Base-by-base conservation (phyloP, 1,140 invertebrate species). In the Drosophila willistoni region DNA sequence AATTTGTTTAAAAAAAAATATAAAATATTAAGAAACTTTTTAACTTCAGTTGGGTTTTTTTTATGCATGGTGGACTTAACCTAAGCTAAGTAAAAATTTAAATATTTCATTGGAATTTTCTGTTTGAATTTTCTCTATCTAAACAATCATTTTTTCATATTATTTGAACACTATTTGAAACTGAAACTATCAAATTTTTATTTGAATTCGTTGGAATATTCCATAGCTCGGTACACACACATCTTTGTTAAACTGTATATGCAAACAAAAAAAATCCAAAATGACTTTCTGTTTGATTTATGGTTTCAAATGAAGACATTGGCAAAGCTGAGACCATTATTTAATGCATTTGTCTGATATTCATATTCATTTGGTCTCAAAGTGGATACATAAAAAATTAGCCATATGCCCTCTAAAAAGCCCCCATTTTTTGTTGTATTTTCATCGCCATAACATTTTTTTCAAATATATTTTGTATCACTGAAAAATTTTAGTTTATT, bases 401-500 rank as follows among this genome's bases (percentile, higher is more conserved):
- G 36, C 36, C 36, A 39, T 39, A 39, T 39, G 36, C 10, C 36
- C 36, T 12, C 12, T 4, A 39, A 39, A 36, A 10, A 3, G 10
- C 5, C 44, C 22, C 3, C 5, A 29, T 13, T 12, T 36, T 17
- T 33, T 7, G 7, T 0, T 56, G 14, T n/a, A 56, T n/a, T 29
- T 29, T 0, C 0, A 7, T 29, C 6, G 29, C 29, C 7, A 22
- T 5, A 33, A 4, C 3, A 3, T 25, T 34, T 57, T 25, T 34
- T 60, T 25, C 39, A 3, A 42, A 60, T 65, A 69, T 81, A 73
- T 81, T 61, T 76, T 66, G 42, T 54, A 60, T 19, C n/a, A 75
- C 64, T 70, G 68, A 75, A 75, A 39, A 61, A 6, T 29, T 29
- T 29, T 29, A 29, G 25, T 89, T 89, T 78, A 71, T 71, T 72